phyloP scores from a whole-genome alignment of 2,113 vertebrate genomes.

The Heptranchias perlo region DNA sequence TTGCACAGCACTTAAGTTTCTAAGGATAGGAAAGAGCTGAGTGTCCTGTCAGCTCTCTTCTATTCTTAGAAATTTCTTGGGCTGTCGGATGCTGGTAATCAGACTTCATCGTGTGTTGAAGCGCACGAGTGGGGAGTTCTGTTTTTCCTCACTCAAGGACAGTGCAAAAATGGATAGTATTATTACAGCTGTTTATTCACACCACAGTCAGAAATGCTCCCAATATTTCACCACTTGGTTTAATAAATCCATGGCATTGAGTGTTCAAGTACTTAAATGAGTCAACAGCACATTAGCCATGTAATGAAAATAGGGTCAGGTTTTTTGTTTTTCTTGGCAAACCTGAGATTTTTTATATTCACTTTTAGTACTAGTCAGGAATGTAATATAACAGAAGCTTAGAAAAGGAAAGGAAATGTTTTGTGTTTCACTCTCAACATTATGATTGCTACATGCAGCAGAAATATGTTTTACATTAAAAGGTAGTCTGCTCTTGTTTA shows the following conservation, averaged over 20 bases:
- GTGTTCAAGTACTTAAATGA: not conserved
- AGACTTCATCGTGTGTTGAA: not conserved
- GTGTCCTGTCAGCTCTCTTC: not conserved
- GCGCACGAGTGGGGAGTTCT: not conserved
- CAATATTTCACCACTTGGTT: not conserved
- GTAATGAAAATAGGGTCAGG: not conserved
- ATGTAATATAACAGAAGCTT: not conserved
- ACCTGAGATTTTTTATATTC: not conserved
- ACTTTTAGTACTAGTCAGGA: not conserved
- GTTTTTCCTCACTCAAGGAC: not conserved
- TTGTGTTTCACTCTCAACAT: not conserved
- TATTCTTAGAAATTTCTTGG: conserved; percentile 12
- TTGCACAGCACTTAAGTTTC: conserved; percentile 20
- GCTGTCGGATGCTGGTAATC: not conserved
- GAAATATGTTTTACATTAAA: not conserved
- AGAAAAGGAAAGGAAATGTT: not conserved
- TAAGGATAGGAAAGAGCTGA: conserved; percentile 20
- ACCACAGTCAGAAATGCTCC: not conserved
- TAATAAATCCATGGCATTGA: not conserved
- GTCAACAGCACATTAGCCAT: too few species aligned
- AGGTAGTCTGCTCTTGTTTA: not conserved
- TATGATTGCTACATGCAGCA: not conserved
- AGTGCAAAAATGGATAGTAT: not conserved
- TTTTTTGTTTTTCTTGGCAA: not conserved
- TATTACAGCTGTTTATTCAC: not conserved